phyloP scores from a whole-genome alignment of 2,113 vertebrate species.

The Pluvialis apricaria region DNA sequence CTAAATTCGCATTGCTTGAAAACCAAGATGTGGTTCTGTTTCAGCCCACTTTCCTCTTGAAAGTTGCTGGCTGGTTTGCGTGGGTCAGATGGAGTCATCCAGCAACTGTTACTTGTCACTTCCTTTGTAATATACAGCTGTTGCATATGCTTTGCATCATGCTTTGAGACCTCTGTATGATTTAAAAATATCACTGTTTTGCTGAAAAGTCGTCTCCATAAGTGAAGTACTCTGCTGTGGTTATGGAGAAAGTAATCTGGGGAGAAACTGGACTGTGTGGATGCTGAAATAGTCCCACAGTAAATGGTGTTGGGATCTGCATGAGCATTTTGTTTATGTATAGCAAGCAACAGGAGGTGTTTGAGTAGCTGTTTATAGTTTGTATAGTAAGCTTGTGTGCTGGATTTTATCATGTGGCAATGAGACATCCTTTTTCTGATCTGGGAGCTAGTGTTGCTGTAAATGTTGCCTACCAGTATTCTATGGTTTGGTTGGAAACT shows the following conservation, averaged over 20 bases:
- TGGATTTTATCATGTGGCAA: conserved; percentile 4
- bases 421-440: conserved; percentile 31
- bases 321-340: not conserved
- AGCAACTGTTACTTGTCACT: not conserved
- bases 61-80: not conserved
- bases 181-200: not conserved
- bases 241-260: not conserved
- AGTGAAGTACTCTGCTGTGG: not conserved
- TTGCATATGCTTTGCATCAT: not conserved
- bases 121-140: not conserved
- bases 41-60: not conserved
- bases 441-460: not conserved
- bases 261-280: not conserved
- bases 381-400: not conserved
- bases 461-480: not conserved
- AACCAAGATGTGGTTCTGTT: not conserved
- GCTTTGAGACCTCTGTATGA: not conserved
- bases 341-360: not conserved
- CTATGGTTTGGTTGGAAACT: not conserved
- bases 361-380: conserved; percentile 12
- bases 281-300: not conserved
- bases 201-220: not conserved
- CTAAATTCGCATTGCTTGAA: not conserved
- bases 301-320: not conserved
- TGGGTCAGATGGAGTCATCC: not conserved